Base-by-base conservation (phyloP, 1,140 invertebrate genomes). In the Atta cephalotes region DNA sequence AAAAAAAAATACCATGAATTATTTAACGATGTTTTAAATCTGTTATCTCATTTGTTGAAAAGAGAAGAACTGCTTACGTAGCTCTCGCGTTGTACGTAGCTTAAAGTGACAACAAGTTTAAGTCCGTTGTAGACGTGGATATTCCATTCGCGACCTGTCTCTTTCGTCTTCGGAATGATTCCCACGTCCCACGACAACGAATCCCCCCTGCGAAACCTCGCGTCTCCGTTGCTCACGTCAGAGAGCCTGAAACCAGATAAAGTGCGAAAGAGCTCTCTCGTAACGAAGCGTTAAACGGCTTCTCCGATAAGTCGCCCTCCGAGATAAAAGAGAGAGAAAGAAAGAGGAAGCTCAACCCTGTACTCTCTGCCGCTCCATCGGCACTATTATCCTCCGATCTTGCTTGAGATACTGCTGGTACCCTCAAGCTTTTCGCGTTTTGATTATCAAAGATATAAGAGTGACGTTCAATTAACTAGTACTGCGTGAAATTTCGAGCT, bases 211-310 rank as follows among this genome's bases (percentile, higher is more conserved):
- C 10, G 35, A 76, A 79, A 68, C 45, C 62, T 53, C 76, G 39
- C 35, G 76, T 56, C 51, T 10, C 71, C 72, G 65, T 31, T 60
- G 39, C 74, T 70, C 58, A 71, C 58, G 72, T 56, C 51, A 51
- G 58, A 66, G 78, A 77, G 58, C 12, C 71, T 79, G 53, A 74
- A 56, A 85, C 68, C 76, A 88, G 89, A 90, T 90, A 88, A 90
- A 90, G 89, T 90, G 85, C 87, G 86, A 88, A 88, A 76, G 86
- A 87, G 87, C 89, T 90, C 77, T 90, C 85, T 85, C 71, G 88
- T 90, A 90, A 90, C 89, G 89, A 90, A 90, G 80, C 86, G 88
- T 90, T 90, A 90, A 90, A 90, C 88, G 86, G 81, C 86, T 90
- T 89, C 80, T 65, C 80, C 68, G 72, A 90, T 90, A 90, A 90